Evolutionary conservation across 1,140 invertebrate species (phyloP).

Genomic region (Leucophenga varia): DNA sequence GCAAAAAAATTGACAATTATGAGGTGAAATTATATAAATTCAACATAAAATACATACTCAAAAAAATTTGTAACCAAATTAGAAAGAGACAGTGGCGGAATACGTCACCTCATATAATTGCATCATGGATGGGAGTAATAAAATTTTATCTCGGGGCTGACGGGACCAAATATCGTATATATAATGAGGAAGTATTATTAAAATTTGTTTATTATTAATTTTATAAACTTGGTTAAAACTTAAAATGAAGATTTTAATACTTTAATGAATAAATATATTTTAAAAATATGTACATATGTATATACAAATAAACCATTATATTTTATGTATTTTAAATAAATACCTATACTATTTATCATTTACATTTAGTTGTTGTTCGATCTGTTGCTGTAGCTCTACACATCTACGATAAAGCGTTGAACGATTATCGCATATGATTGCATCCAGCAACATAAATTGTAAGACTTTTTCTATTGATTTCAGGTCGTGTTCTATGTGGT

Average conservation of each 20-base stretch:
- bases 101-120: no score
- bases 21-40: no score
- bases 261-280: slow-evolving; percentile 2
- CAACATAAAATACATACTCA: no score
- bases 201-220: not conserved
- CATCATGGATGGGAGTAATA: no score
- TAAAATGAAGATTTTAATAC: not conserved
- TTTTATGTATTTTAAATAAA: not conserved
- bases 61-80: no score
- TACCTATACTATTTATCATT: not conserved
- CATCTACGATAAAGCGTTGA: slow-evolving; percentile 17
- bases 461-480: slow-evolving; percentile 24
- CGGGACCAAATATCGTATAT: no score
- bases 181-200: no score
- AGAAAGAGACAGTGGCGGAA: no score
- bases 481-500: slow-evolving; percentile 37
- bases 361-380: not conserved
- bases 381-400: slow-evolving; percentile 2
- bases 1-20: no score
- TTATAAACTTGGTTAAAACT: not conserved
- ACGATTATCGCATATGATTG: slow-evolving; percentile 23
- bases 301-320: not conserved
- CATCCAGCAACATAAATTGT: slow-evolving; percentile 25
- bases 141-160: no score
- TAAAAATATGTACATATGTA: no score